phyloP scores from a whole-genome alignment of 2,888 invertebrate species.

The Nineta flava region DNA sequence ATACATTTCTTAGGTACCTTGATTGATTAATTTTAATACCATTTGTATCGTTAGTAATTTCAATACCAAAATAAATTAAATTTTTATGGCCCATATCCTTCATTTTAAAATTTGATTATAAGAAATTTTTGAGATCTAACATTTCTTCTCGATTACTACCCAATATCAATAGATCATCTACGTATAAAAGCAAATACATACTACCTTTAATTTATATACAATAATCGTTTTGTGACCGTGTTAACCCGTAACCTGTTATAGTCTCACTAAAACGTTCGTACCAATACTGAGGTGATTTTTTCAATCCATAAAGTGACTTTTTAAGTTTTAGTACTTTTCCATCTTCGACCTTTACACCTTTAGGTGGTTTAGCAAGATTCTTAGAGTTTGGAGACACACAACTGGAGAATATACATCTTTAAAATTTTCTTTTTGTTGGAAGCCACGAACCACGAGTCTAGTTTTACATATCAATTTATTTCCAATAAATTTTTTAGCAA shows the following conservation, averaged over 20 bases:
- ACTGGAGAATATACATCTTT: slow-evolving; percentile 9
- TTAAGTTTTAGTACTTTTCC: slow-evolving; percentile 13
- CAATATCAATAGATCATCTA: slow-evolving; percentile 8
- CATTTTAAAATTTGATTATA: slow-evolving; percentile 8
- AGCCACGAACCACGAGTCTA: background rate
- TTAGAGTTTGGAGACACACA: slow-evolving; percentile 9
- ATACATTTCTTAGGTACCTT: too few relatives aligned
- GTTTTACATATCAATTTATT: background rate
- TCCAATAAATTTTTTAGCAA: background rate
- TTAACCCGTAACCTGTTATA: slow-evolving; percentile 8
- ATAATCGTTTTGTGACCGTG: slow-evolving; percentile 6
- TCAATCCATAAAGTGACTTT: slow-evolving; percentile 14
- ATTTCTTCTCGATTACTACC: slow-evolving; percentile 5
- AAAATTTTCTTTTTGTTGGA: too few relatives aligned
- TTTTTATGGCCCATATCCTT: too few relatives aligned
- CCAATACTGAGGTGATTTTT: slow-evolving; percentile 10
- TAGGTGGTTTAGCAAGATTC: slow-evolving; percentile 11
- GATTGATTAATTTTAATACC: too few relatives aligned
- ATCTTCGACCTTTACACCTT: slow-evolving; percentile 9
- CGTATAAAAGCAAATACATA: slow-evolving; percentile 5
- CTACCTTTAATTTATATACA: slow-evolving; percentile 2
- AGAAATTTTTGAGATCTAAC: background rate
- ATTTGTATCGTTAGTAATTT: too few relatives aligned
- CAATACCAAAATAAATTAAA: too few relatives aligned
- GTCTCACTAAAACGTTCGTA: slow-evolving; percentile 7